phyloP scores from a whole-genome alignment of 2,797 vertebrate genomes.

The Jordanella pulchra region DNA sequence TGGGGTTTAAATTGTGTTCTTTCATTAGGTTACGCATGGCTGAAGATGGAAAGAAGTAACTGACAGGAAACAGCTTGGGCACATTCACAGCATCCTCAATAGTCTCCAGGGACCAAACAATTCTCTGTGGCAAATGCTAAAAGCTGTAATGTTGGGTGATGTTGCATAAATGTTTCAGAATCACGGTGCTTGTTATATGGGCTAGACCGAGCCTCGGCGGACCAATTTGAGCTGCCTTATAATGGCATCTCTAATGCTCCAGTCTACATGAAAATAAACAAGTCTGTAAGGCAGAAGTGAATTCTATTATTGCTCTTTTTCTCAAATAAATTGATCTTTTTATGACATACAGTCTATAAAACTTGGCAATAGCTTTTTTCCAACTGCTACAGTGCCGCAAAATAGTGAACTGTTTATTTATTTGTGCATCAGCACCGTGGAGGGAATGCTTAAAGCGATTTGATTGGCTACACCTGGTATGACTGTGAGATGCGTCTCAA shows the following conservation, averaged over 20 bases:
- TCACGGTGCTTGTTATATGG: slow-evolving; percentile 53
- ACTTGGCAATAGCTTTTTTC: slow-evolving; percentile 36
- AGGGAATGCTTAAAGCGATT: slow-evolving; percentile 23
- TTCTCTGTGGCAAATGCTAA: slow-evolving; percentile 54
- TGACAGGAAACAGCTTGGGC: slow-evolving; percentile 18
- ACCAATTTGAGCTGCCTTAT: slow-evolving; percentile 65
- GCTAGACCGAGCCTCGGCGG: slow-evolving; percentile 52
- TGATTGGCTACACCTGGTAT: slow-evolving; percentile 31
- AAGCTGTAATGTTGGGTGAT: slow-evolving; percentile 55
- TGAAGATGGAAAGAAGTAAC: slow-evolving; percentile 23
- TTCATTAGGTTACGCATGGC: slow-evolving; percentile 11
- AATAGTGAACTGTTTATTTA: slow-evolving; percentile 31
- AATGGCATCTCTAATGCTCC: slow-evolving; percentile 70
- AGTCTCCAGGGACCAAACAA: slow-evolving; percentile 45
- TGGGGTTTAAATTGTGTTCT: slow-evolving; percentile 16
- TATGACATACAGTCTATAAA: slow-evolving; percentile 59
- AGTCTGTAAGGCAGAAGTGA: slow-evolving; percentile 71
- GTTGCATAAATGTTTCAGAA: slow-evolving; percentile 74
- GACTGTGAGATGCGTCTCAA: slow-evolving; percentile 3
- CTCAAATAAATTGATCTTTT: slow-evolving; percentile 66
- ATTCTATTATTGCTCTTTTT: slow-evolving; percentile 62
- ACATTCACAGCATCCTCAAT: slow-evolving; percentile 45
- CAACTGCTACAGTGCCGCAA: slow-evolving; percentile 37
- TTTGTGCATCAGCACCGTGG: slow-evolving; percentile 18
- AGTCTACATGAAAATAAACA: slow-evolving; percentile 73